Percentiles rank a stretch among this genome's conserved stretches.
These are phyloP conservation scores for Manis pentadactyla DNA, from an alignment of 2,797 vertebrate species.

Conservation along the genomic window DNA sequence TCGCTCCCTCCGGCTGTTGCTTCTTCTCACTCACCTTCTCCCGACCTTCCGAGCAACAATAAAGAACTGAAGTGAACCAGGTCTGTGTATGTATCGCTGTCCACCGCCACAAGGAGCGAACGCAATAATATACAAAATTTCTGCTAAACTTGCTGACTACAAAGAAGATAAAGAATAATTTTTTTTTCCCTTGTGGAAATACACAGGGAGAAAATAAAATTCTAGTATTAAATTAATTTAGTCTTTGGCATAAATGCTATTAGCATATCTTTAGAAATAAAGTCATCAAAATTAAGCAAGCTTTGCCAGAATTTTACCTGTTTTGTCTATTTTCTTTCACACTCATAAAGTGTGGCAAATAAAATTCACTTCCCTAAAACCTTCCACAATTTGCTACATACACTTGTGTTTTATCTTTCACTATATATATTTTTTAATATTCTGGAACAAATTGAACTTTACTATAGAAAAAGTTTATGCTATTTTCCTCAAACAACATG, in stretches of 20 bases:
- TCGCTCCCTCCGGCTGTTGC: too few species aligned
- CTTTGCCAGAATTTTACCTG: not conserved
- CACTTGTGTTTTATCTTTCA: not conserved
- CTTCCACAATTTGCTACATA: not conserved
- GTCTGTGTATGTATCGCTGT: too few species aligned
- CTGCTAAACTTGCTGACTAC: not conserved
- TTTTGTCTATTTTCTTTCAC: not conserved
- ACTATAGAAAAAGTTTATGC: not conserved
- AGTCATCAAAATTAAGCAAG: conserved; percentile 39
- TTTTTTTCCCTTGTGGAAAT: conserved; percentile 25
- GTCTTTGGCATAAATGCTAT: not conserved
- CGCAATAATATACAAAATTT: conserved; percentile 22
- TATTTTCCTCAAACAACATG: not conserved
- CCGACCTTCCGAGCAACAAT: too few species aligned
- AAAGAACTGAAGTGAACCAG: too few species aligned
- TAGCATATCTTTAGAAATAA: conserved; percentile 35
- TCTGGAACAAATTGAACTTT: not conserved
- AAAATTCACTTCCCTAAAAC: conserved; percentile 20
- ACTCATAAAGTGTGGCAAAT: not conserved
- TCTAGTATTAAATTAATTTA: not conserved
- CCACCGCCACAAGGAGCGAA: too few species aligned
- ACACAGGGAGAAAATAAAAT: conserved; percentile 29
- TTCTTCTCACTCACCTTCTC: too few species aligned
- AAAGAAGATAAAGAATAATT: not conserved
- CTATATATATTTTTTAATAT: not conserved